Percentiles rank a stretch among this genome's conserved stretches.
These are phyloP conservation scores for Herminia tarsipennalis DNA, from an alignment of 2,888 invertebrate genomes.

Conservation along the genomic window DNA sequence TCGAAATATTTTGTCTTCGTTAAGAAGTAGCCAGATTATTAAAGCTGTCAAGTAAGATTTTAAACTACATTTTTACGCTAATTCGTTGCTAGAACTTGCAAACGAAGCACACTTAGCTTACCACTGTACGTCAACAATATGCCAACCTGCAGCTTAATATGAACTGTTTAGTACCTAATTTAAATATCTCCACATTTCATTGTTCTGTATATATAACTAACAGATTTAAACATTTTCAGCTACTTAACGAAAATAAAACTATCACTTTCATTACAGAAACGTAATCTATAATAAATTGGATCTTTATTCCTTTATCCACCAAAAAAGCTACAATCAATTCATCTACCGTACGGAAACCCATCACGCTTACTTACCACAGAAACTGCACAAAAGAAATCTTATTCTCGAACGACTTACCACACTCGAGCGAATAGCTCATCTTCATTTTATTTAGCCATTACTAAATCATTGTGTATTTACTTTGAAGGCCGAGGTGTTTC, in stretches of 20 bases:
- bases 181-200: no score
- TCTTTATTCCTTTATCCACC: no score
- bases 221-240: no score
- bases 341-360: no score
- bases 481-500: slow-evolving; percentile 42
- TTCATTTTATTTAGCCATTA: slow-evolving; percentile 37
- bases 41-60: neutral
- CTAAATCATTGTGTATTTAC: slow-evolving; percentile 43
- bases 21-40: neutral
- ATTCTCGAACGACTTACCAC: slow-evolving; percentile 7
- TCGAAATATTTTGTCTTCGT: neutral
- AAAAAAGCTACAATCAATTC: no score
- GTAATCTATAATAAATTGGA: no score
- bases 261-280: no score
- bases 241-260: no score
- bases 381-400: slow-evolving; percentile 13
- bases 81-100: neutral
- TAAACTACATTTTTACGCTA: slow-evolving; percentile 4
- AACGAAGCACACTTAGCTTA: neutral
- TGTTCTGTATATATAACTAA: no score
- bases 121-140: slow-evolving; percentile 1
- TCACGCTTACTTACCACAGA: slow-evolving; percentile 1
- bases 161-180: no score
- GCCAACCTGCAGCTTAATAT: neutral
- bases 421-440: slow-evolving; percentile 28